phyloP scores from a whole-genome alignment of 1,140 invertebrate species.

The Eubasilissa regina region DNA sequence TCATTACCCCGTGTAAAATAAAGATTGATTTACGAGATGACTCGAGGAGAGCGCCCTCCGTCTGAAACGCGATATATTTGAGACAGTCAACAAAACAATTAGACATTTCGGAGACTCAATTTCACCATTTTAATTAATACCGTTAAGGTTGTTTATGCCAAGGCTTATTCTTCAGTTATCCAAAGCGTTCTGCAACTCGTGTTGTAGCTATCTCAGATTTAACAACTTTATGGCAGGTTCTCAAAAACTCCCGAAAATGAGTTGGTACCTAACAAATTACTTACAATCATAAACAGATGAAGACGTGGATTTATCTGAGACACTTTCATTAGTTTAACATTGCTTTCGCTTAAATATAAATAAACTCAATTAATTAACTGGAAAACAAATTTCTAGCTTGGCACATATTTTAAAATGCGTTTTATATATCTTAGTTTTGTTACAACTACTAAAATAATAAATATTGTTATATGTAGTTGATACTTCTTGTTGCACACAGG shows the following conservation, averaged over 20 bases:
- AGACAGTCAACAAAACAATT: constrained; percentile 46
- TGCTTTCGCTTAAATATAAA: no score
- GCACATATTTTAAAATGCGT: no score
- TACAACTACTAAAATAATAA: no score
- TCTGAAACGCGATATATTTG: constrained; percentile 43
- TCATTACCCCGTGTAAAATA: constrained; percentile 55
- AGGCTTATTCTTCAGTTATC: constrained; percentile 32
- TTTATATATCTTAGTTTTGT: no score
- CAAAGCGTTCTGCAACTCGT: constrained; percentile 12
- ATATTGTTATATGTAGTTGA: no score
- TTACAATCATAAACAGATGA: neutral
- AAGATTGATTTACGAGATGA: constrained; percentile 56
- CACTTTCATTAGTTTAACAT: no score
- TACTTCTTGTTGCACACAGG: no score
- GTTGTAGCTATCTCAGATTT: constrained; percentile 26
- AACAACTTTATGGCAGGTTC: constrained; percentile 23
- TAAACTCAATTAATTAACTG: no score
- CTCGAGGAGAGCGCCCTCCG: neutral
- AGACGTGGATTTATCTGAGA: no score
- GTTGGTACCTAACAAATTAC: constrained; percentile 8
- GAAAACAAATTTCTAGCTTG: no score
- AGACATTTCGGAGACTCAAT: constrained; percentile 29
- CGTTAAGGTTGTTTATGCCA: constrained; percentile 28
- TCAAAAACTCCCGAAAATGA: constrained; percentile 5
- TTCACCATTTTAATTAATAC: constrained; percentile 49